Evolutionary conservation across 2,113 vertebrate species (phyloP), one percentile per base, ranked within the genome.

Genomic region (Cyanocitta stelleri): DNA sequence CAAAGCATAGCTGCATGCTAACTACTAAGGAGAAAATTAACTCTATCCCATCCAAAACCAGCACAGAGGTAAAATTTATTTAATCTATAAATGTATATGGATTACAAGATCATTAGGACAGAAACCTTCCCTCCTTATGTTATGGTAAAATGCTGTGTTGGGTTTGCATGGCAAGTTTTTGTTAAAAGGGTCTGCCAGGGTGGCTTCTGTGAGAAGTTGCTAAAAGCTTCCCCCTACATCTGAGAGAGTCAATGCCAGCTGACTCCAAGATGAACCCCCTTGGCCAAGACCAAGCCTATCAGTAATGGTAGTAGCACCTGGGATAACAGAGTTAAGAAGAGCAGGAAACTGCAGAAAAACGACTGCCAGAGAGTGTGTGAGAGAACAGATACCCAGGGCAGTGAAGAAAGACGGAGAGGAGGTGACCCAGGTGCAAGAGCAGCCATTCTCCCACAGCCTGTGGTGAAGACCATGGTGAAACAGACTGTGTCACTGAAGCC

Each of bases 371-470:
- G 46, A 41, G 26, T 13, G 32, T 18, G 6, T 7, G 27, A 62
- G 20, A 54, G 26, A 14, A 9, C 7, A 63, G 48, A 46, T 16
- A 52, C 9, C 7, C 17, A 78, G 13, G 16, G 22, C 48, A 41
- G 15, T 41, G 59, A 13, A 51, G 18, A 82, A 62, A 18, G 48
- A 67, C 3, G 2, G 29, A 26, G 7, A 55, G 15, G 10, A 78
- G 6, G 9, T 52, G 30, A 6, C 16, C 10, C 26, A 43, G 22
- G 16, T 0, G 0, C 16, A 1, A 3, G 41, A 64, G 27, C 7
- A 79, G 7, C 3, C 1, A n/a, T 64, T 79, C 30, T 12, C 3
- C 22, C 1, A 0, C 39, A 69, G 22, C 6, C 43, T 2, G 1
- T 6, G 19, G 11, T 24, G 55, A 52, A 52, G 54, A 9, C 22